A percentile compares a stretch with the other conserved stretches of the same genome.
Conservation (phyloP, 2,797 vertebrate genomes). For the Taenioides sp. region DNA sequence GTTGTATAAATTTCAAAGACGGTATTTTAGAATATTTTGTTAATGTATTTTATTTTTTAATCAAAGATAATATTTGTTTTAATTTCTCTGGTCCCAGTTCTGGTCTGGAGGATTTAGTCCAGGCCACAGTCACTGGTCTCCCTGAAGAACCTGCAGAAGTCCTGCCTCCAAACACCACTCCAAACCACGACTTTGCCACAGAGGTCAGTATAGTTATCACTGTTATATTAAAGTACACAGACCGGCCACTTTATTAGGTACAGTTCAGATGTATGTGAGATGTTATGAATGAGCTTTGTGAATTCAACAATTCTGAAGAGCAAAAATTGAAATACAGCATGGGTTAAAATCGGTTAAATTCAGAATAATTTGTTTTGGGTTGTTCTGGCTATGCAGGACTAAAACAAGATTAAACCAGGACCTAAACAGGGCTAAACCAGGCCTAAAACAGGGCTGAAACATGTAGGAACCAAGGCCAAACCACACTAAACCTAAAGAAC, state of each 20-base stretch:
- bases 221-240: conserved; percentile 14
- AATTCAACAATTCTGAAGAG: too few relatives aligned
- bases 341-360: not conserved
- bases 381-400: too few relatives aligned
- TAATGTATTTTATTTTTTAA: not conserved
- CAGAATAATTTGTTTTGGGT: not conserved
- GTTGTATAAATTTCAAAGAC: too few relatives aligned
- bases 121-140: conserved; percentile 57
- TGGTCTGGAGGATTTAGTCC: conserved; percentile 49
- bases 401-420: too few relatives aligned
- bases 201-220: conserved; percentile 70
- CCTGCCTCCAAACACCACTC: conserved; percentile 71
- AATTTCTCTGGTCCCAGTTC: conserved; percentile 35
- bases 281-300: too few relatives aligned
- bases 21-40: too few relatives aligned
- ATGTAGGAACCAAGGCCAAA: too few relatives aligned
- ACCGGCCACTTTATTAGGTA: not conserved
- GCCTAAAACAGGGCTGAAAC: too few relatives aligned
- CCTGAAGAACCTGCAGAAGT: conserved; percentile 41
- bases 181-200: conserved; percentile 74
- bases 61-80: not conserved
- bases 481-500: too few relatives aligned
- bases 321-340: not conserved
- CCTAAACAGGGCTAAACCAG: too few relatives aligned
- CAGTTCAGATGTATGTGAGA: not conserved